Conservation (phyloP, 2,797 vertebrate genomes). For the Sebastes wilsoni region DNA sequence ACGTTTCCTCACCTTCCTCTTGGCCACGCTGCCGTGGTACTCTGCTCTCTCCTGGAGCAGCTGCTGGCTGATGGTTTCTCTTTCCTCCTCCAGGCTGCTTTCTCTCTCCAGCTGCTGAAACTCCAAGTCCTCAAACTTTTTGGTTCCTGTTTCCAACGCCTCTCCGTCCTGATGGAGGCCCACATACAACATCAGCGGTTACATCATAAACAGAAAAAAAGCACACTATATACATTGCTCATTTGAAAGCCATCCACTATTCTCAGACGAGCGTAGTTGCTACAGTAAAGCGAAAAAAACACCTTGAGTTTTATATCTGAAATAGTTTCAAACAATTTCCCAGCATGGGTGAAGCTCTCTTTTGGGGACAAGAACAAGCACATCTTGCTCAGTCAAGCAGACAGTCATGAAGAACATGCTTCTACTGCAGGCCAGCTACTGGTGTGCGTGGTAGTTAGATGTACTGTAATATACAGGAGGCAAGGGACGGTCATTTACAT, state of each 20-base stretch:
- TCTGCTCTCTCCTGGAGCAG: constrained; percentile 89
- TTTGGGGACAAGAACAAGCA: not conserved
- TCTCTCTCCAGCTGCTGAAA: constrained; percentile 98
- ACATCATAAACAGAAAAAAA: not conserved
- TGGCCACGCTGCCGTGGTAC: constrained; percentile 83
- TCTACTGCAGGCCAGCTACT: constrained; percentile 24
- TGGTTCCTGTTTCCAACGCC: constrained; percentile 88
- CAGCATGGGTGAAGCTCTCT: not conserved
- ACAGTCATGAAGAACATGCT: constrained; percentile 36
- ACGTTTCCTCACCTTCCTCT: constrained; percentile 86
- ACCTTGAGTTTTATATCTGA: not conserved
- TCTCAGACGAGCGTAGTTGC: not conserved
- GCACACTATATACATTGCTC: not conserved
- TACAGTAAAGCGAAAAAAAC: not conserved
- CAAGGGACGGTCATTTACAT: not conserved
- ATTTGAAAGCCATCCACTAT: constrained; percentile 8
- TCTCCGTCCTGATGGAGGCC: constrained; percentile 88
- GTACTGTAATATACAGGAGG: not conserved
- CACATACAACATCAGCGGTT: not conserved
- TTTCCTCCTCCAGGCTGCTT: constrained; percentile 93
- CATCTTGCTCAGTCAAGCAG: constrained; percentile 37
- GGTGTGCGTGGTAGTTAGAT: not conserved
- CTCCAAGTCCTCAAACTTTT: constrained; percentile 97
- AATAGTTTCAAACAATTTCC: not conserved
- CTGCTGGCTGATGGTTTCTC: constrained; percentile 89